Base-by-base conservation (phyloP, 2,888 invertebrate genomes). In the Agrochola litura region DNA sequence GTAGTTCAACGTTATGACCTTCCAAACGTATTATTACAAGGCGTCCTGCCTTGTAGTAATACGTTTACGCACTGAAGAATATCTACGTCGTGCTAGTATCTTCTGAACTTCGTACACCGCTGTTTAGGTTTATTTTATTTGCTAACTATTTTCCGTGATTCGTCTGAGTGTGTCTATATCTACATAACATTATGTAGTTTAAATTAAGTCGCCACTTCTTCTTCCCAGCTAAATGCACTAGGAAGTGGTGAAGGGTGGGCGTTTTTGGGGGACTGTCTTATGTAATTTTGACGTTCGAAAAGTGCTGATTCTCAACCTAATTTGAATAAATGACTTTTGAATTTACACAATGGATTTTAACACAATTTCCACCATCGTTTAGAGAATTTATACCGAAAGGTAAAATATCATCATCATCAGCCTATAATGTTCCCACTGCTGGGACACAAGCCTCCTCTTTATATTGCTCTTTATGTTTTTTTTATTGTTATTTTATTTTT, bases 1-100 rank as follows among this genome's bases (percentile, higher is more conserved):
- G n/a, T 72, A 83, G 52, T 72, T 83, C 83, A 72, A 46, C 64
- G 78, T 78, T 78, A 83, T 58, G 61, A 72, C 54, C 64, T 64
- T 54, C 68, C n/a, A 6, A 67, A 68, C 79, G 58, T 81, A 81
- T 65, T 54, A 54, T 56, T 68, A 72, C 78, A 60, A 58, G 49
- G 43, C 64, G n/a, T n/a, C n/a, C n/a, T n/a, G n/a, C n/a, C n/a
- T n/a, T n/a, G n/a, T n/a, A n/a, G n/a, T n/a, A n/a, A n/a, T n/a
- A n/a, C n/a, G n/a, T n/a, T n/a, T n/a, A n/a, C n/a, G n/a, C 41
- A 16, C 58, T 83, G 30, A 81, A 76, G 46, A 66, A 79, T 75
- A 37, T 60, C 54, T 60, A 22, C 52, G n/a, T 37, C 9, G 25
- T 49, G 58, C 30, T n/a, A 16, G 43, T 58, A 14, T 52, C 1